Base-by-base conservation (phyloP, 2,888 invertebrate genomes). In the Acanthosepion lycidas region DNA sequence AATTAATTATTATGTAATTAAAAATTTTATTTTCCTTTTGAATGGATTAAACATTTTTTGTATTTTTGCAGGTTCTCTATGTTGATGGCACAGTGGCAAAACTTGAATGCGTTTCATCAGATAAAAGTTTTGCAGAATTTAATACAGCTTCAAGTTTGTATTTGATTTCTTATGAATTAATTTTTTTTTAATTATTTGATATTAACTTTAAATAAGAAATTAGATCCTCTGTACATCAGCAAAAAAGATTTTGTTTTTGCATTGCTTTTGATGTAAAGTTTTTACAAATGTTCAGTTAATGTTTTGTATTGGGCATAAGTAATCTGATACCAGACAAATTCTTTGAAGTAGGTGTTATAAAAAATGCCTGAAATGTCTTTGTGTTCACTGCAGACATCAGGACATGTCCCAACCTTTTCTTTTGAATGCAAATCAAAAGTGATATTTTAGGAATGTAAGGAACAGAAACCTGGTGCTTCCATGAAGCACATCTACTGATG, bases 41-140 rank as follows among this genome's bases (percentile, higher is more conserved):
- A 23, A 59, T 59, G 20, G 18, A 2, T 55, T 55, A 55, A 55
- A 55, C 18, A 55, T 18, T 20, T 8, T 94, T 59, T 6, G 26
- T 91, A 20, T 59, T 94, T 49, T 91, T 64, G 0, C 94, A 97
- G 97, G 96, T 97, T 0, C 95, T 97, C 93, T 97, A 97, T 96
- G 96, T 97, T 55, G 97, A 97, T 96, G 97, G 97, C 9, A 96
- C 97, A 51, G 96, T 97, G 23, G 33, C n/a, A 78, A 78, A 78
- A 12, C 78, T n/a, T 78, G 78, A 78, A 78, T 78, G n/a, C 15
- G n/a, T n/a, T 78, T n/a, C 78, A n/a, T 9, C 15, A 33, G 78
- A 78, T 78, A 78, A 78, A 78, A 4, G 12, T 78, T 9, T 12
- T 12, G 1, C 33, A 2, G 78, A 78, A 5, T 5, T 23, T 78